phyloP scores from a whole-genome alignment of 1,140 invertebrate species.

The Drosophila watanabei region DNA sequence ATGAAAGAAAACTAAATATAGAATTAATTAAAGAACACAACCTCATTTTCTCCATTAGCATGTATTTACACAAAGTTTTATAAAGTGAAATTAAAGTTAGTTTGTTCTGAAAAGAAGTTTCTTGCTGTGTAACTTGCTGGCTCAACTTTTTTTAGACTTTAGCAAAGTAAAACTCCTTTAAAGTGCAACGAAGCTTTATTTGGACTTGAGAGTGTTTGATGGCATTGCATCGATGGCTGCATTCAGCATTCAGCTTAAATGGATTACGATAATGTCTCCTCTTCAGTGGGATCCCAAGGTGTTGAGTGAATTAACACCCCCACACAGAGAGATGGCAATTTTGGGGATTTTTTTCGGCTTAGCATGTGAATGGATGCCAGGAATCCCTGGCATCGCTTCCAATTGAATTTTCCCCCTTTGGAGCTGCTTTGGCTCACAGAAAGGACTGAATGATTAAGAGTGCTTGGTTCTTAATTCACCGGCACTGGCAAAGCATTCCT shows the following conservation, averaged over 20 bases:
- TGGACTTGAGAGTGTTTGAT: constrained; percentile 16
- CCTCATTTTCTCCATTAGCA: neutral
- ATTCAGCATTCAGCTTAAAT: constrained; percentile 51
- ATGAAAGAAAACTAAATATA: neutral
- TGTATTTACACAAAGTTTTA: neutral
- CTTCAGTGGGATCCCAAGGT: constrained; percentile 33
- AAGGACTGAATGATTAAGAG: constrained; percentile 30
- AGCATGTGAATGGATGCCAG: constrained; percentile 29
- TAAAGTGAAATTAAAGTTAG: no score
- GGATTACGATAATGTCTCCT: constrained; percentile 53
- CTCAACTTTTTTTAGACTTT: neutral
- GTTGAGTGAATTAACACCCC: constrained; percentile 52
- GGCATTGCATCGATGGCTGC: constrained; percentile 38
- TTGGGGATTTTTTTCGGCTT: constrained; percentile 26
- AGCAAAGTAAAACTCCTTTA: constrained; percentile 19
- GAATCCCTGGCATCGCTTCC: constrained; percentile 19
- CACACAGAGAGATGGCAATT: constrained; percentile 20
- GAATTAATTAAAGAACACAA: neutral
- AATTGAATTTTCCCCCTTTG: constrained; percentile 33
- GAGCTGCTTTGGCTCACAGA: constrained; percentile 2
- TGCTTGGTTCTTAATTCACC: constrained; percentile 9
- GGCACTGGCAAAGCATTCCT: constrained; percentile 1
- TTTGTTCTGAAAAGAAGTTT: neutral
- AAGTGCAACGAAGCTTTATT: constrained; percentile 34
- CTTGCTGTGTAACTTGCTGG: neutral